phyloP scores from a whole-genome alignment of 2,113 vertebrate species.

The Cacatua alba region DNA sequence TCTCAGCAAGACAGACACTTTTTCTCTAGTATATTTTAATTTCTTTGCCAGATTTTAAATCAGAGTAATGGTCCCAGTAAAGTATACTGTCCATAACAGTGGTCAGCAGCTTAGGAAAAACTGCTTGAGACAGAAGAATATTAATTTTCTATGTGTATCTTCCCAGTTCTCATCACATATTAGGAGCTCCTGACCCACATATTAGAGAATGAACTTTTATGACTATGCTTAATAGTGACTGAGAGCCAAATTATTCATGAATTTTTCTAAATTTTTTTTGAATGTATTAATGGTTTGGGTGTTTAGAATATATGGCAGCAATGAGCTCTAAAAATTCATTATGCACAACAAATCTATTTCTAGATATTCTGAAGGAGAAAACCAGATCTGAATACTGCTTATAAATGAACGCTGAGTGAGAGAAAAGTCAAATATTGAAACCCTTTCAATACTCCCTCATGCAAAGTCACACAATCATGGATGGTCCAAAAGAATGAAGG shows the following conservation, averaged over 20 bases:
- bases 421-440: neutral
- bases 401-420: neutral
- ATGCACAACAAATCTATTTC: neutral
- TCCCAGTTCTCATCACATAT: neutral
- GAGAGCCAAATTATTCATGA: neutral
- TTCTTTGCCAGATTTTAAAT: neutral
- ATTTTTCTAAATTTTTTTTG: neutral
- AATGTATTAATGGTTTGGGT: neutral
- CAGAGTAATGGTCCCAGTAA: neutral
- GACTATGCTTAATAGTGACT: neutral
- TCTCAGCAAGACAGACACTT: neutral
- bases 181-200: neutral
- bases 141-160: neutral
- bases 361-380: neutral
- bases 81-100: neutral
- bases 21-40: neutral
- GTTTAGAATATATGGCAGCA: neutral
- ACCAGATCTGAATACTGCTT: neutral
- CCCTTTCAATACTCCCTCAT: neutral
- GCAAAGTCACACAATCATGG: neutral
- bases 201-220: neutral
- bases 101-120: neutral
- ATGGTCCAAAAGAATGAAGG: neutral
- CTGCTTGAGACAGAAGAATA: neutral
- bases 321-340: neutral